Evolutionary conservation across 92 coral and sea anemone genomes (phyloP), one percentile per base, ranked within the genome.

Genomic region (Desmophyllum pertusum): DNA sequence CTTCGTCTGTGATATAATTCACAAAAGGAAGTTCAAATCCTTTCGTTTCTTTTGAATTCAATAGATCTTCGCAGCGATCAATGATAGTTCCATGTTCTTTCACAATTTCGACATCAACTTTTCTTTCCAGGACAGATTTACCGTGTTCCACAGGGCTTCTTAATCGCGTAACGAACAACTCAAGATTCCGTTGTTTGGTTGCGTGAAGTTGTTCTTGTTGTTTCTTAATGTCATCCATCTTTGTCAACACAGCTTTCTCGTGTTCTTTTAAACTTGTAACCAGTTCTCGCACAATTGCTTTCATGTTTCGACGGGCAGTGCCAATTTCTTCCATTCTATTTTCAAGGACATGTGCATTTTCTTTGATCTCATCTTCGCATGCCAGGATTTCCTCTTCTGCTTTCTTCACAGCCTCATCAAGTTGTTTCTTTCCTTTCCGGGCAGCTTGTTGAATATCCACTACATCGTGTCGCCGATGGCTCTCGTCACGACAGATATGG

Each of bases 101-200:
- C 51, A 70, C 67, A 70, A 81, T 81, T 41, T 81, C 85, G 35
- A 40, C 40, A 52, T 40, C 78, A 2, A 48, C 10, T 25, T 81
- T 70, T 70, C 78, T 69, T 70, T 29, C 8, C 63, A 81, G 50
- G n/a, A 81, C 55, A 13, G 40, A 17, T 29, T 51, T 29, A 10
- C 77, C 85, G 85, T 50, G 30, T 70, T 70, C 50, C 30, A 70
- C 14, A 1, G 78, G 25, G 52, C 55, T 81, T 69, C 19, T 81
- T 11, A 69, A 53, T 19, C 37, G 85, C 21, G 77, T 8, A 21
- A 70, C 65, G 8, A 50, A 41, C 53, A 48, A 30, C 36, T 37
- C 38, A 45, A 81, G 51, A 6, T 81, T 40, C 3, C 39, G 23
- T 81, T 51, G 51, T 18, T 45, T 18, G 45, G 30, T 70, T 71